A percentile compares a stretch with the other conserved stretches of the same genome.
These are phyloP conservation scores for Lordiphosa collinella DNA, from an alignment of 1,140 invertebrate species.

Conservation along the genomic window DNA sequence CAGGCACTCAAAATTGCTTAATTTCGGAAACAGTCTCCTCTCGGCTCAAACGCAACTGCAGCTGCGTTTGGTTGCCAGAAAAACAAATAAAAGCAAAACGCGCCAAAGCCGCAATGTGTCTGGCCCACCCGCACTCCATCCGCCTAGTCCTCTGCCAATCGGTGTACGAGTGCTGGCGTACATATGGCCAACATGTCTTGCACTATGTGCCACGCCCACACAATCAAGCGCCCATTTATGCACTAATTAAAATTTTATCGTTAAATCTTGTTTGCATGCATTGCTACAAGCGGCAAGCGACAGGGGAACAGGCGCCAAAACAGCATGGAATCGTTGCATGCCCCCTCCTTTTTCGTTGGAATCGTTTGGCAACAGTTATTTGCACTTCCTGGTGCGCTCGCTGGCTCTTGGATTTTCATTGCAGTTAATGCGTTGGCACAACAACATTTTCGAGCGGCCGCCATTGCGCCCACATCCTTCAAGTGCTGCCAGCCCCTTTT, in stretches of 20 bases:
- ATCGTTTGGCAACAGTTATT: conserved; percentile 76
- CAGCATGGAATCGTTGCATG: conserved; percentile 3
- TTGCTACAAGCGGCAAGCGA: conserved; percentile 56
- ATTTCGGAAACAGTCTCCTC: conserved; percentile 19
- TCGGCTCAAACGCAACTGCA: not conserved
- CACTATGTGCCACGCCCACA: conserved; percentile 61
- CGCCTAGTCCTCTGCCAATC: not conserved
- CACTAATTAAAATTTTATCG: conserved; percentile 78
- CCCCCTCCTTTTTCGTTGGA: conserved; percentile 51
- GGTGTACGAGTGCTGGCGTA: conserved; percentile 2
- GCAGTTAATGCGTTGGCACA: conserved; percentile 31
- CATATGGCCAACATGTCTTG: conserved; percentile 41
- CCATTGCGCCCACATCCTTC: not conserved
- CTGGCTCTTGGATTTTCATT: conserved; percentile 17
- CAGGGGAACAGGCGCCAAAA: conserved; percentile 6
- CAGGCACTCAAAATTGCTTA: conserved; percentile 46
- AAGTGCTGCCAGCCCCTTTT: not conserved
- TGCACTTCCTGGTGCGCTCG: conserved; percentile 46
- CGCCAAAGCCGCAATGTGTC: conserved; percentile 66
- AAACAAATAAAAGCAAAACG: conserved; percentile 67
- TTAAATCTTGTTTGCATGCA: conserved; percentile 78
- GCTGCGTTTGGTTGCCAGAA: not conserved
- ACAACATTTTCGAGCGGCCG: conserved; percentile 5
- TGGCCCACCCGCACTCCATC: conserved; percentile 17
- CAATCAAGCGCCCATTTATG: conserved; percentile 76